A percentile compares a stretch with the other conserved stretches of the same genome.
phyloP scores from a whole-genome alignment of 2,888 invertebrate species.

The Falcaria lacertinaria region DNA sequence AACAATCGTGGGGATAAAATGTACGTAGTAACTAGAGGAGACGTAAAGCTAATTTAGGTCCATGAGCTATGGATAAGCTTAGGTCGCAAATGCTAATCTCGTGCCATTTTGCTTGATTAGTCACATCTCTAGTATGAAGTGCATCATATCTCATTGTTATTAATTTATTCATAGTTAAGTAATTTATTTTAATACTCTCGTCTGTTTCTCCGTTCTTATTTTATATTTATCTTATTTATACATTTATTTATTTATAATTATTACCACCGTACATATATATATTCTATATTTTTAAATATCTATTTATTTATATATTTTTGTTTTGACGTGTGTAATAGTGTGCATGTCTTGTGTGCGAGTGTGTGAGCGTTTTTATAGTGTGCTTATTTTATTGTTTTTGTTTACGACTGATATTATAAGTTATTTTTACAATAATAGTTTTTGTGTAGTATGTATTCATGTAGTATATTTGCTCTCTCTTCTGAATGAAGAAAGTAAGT shows the following conservation, averaged over 20 bases:
- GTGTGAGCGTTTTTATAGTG: background rate
- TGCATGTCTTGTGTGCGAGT: background rate
- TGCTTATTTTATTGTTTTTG: constrained; percentile 5
- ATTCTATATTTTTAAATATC: constrained; percentile 12
- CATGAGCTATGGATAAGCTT: no score
- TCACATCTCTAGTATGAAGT: background rate
- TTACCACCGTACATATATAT: constrained; percentile 5
- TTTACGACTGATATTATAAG: constrained; percentile 6
- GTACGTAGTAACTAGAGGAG: no score
- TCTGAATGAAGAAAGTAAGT: constrained; percentile 9
- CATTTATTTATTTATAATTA: constrained; percentile 18
- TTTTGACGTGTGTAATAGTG: constrained; percentile 7
- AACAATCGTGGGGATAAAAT: background rate
- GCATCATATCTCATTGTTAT: background rate
- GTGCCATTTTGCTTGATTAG: no score
- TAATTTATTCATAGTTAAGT: constrained; percentile 3
- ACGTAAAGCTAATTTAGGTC: no score
- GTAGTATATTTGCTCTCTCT: constrained; percentile 11
- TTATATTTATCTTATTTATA: constrained; percentile 28
- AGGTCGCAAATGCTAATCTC: no score
- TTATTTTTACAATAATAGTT: background rate
- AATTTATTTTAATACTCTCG: background rate
- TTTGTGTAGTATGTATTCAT: background rate
- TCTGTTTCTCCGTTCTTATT: constrained; percentile 3
- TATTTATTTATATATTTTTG: constrained; percentile 11